Evolutionary conservation across 2,113 vertebrate species (phyloP), one percentile per base, ranked within the genome.

Genomic region (Pangasianodon gigas): DNA sequence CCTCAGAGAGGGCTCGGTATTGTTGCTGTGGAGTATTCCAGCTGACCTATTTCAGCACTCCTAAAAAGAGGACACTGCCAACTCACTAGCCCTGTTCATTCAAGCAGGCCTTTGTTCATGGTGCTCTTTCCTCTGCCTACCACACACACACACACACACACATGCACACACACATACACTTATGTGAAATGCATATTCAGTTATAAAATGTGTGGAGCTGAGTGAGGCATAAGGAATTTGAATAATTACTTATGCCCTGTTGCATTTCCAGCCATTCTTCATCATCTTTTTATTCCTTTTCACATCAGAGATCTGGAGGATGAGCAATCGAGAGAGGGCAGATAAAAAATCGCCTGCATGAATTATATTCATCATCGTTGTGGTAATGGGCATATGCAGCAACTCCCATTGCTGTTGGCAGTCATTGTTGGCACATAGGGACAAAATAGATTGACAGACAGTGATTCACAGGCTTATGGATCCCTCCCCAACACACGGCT

Each of bases 1-100:
- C 86, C 44, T 85, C 74, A 75, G 69, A 84, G 71, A 44, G 84
- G 56, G 81, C 54, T 51, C 86, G 81, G 89, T 84, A 84, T 92
- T 90, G 84, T 90, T 83, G 75, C 74, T 88, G 44, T 74, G 88
- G 74, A 82, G 86, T 82, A 80, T 90, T 91, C 90, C 87, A 85
- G 84, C 79, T 93, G 91, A 93, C 93, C 91, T 90, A 91, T 91
- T 92, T 90, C 74, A 54, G 80, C 80, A 41, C 29, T 88, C 79
- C 67, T 87, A 81, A 90, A 93, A 92, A 88, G 85, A 91, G 91
- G 89, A 89, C 92, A 88, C 62, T 90, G 92, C 87, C 77, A 84
- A 79, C 62, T 87, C 85, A 80, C 87, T 87, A 69, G 79, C 51
- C 58, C 81, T 90, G 87, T 89, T 90, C 90, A 93, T 51, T 48